phyloP scores from a whole-genome alignment of 2,113 vertebrate genomes.

The Saimiri boliviensis region DNA sequence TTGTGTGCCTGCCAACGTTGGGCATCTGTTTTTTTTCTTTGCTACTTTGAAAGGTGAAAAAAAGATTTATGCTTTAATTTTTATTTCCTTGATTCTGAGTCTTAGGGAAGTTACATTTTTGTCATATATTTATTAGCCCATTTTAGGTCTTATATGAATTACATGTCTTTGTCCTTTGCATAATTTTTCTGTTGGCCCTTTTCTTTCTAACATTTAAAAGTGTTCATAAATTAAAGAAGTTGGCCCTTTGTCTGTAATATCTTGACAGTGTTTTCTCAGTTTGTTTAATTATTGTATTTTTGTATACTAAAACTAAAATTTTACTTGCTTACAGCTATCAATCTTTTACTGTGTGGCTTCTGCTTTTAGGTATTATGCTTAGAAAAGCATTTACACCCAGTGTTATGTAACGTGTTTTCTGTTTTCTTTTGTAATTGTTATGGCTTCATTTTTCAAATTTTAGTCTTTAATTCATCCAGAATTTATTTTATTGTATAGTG shows the following conservation, averaged over 20 bases:
- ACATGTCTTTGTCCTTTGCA: background rate
- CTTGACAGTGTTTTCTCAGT: background rate
- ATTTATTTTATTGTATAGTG: background rate
- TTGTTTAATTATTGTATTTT: background rate
- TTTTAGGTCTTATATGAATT: background rate
- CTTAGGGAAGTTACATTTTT: background rate
- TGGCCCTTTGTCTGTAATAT: background rate
- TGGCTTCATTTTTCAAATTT: background rate
- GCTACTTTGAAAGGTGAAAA: background rate
- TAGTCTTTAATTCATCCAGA: background rate
- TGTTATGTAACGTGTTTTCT: background rate
- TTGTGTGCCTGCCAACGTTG: background rate
- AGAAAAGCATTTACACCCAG: background rate
- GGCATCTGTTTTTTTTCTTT: background rate
- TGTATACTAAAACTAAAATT: background rate
- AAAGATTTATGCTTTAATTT: background rate
- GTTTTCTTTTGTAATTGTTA: background rate
- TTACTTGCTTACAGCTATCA: background rate
- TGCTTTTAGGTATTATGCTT: background rate
- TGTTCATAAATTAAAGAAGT: background rate
- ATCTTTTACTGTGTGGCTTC: background rate
- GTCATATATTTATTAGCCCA: background rate
- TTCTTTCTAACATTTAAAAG: background rate
- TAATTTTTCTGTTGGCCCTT: background rate
- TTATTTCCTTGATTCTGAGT: background rate